These are phyloP conservation scores for Champsocephalus esox DNA, from an alignment of 2,797 vertebrate genomes.

Conservation along the genomic window DNA sequence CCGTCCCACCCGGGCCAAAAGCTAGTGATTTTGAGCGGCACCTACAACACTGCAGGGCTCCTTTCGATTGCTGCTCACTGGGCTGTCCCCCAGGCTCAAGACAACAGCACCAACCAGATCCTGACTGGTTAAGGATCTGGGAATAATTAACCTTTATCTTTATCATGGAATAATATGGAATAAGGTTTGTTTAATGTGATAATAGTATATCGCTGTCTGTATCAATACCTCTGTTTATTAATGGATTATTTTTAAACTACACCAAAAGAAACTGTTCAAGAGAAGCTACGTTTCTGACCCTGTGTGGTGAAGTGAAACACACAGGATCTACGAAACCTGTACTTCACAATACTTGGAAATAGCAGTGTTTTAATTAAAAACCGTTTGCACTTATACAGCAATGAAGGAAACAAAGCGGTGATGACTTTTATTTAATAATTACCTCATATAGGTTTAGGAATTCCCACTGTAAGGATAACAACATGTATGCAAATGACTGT, in stretches of 20 bases:
- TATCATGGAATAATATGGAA: not conserved
- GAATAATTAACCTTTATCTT: not conserved
- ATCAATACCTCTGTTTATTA: not conserved
- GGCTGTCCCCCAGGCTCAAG: conserved; percentile 6
- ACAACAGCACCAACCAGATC: not conserved
- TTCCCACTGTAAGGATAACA: not conserved
- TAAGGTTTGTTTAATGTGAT: too few species aligned
- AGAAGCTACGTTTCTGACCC: not conserved
- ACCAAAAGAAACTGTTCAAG: not conserved
- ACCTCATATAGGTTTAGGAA: not conserved
- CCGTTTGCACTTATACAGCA: not conserved
- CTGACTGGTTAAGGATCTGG: not conserved
- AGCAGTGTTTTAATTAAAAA: not conserved
- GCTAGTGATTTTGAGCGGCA: conserved; percentile 55
- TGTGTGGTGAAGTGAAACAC: not conserved
- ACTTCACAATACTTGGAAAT: not conserved
- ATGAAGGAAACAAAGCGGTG: not conserved
- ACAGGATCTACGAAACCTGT: not conserved
- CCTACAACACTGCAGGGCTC: not conserved
- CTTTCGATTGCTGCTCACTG: conserved; percentile 59
- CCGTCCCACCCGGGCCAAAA: accelerated
- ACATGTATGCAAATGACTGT: not conserved
- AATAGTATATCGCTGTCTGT: not conserved
- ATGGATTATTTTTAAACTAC: not conserved
- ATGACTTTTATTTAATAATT: not conserved